phyloP scores from a whole-genome alignment of 1,140 invertebrate genomes.

The Drosophila simulans region DNA sequence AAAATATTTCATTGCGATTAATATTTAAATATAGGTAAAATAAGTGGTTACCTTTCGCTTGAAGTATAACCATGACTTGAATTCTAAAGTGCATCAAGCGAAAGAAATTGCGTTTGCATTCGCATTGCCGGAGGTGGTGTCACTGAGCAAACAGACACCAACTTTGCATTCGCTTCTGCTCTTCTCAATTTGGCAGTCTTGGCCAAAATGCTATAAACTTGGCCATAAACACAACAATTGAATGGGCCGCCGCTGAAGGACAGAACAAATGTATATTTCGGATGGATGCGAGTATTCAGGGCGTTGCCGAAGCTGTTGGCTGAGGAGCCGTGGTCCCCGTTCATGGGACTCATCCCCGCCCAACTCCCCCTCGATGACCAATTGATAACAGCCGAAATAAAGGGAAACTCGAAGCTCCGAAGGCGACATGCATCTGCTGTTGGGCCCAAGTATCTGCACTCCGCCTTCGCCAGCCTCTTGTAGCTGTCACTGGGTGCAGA shows the following conservation, averaged over 20 bases:
- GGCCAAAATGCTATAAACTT: slow-evolving; percentile 38
- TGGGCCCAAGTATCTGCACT: slow-evolving; percentile 8
- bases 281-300: slow-evolving; percentile 39
- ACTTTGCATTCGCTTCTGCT: slow-evolving; percentile 41
- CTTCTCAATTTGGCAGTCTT: slow-evolving; percentile 48
- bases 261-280: slow-evolving; percentile 50
- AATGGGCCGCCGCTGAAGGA: slow-evolving; percentile 33
- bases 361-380: slow-evolving; percentile 16
- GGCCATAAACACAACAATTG: slow-evolving; percentile 53
- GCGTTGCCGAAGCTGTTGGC: slow-evolving; percentile 14
- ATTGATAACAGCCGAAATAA: slow-evolving; percentile 35
- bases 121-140: slow-evolving; percentile 37
- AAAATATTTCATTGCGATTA: background rate
- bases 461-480: slow-evolving; percentile 27
- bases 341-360: background rate
- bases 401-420: slow-evolving; percentile 17
- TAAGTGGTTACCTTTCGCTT: fast-evolving
- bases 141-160: slow-evolving; percentile 29
- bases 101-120: background rate
- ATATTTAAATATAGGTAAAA: background rate
- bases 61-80: too few relatives aligned
- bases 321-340: slow-evolving; percentile 1
- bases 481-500: slow-evolving; percentile 65
- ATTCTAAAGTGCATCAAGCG: background rate
- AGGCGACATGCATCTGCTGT: slow-evolving; percentile 33